Conservation (phyloP, 92 coral and sea anemone genomes). For the Porites lobata region DNA sequence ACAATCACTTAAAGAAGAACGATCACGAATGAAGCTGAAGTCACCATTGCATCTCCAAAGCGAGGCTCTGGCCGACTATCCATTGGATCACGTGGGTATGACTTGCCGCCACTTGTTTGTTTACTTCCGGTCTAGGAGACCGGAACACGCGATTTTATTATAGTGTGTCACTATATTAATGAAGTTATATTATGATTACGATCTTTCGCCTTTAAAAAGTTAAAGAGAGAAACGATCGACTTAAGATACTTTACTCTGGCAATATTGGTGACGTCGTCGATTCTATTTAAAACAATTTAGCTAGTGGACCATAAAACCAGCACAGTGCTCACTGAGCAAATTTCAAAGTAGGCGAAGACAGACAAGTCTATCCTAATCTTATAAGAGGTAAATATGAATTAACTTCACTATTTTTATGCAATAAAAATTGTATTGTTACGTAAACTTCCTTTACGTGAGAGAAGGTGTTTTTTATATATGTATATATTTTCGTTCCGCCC, state of each 20-base stretch:
- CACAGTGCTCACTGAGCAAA: too few relatives aligned
- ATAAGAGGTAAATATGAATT: too few relatives aligned
- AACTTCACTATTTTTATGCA: too few relatives aligned
- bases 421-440: neutral
- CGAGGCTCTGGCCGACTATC: conserved; percentile 50
- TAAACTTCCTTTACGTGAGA: neutral
- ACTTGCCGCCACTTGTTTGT: conserved; percentile 22
- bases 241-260: neutral
- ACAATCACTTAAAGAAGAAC: neutral
- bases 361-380: too few relatives aligned
- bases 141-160: conserved; percentile 5
- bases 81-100: conserved; percentile 42
- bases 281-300: too few relatives aligned
- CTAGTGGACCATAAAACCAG: too few relatives aligned
- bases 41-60: conserved; percentile 9
- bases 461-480: neutral
- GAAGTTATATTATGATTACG: too few relatives aligned
- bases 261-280: neutral
- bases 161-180: too few relatives aligned
- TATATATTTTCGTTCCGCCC: neutral
- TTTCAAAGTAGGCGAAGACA: too few relatives aligned
- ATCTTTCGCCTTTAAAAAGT: neutral
- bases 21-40: conserved; percentile 15
- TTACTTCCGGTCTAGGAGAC: conserved; percentile 22
- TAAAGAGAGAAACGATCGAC: neutral